Evolutionary conservation across 1,140 invertebrate species (phyloP).

Genomic region (Hycleus cichorii): DNA sequence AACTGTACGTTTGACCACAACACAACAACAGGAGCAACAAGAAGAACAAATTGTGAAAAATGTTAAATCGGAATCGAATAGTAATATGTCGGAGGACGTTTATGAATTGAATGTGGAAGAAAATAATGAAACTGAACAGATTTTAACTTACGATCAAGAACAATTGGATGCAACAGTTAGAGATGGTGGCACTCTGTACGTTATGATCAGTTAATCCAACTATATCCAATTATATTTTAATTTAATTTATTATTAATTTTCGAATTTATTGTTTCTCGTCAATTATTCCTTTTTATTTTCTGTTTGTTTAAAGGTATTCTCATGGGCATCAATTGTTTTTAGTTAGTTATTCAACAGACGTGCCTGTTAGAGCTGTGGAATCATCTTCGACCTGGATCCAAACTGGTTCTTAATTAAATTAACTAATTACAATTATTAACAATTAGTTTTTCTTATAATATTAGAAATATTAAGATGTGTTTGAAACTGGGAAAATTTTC

Average conservation of each 20-base stretch:
- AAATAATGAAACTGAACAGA: conserved; percentile 17
- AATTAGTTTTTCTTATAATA: too few relatives aligned
- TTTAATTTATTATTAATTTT: too few relatives aligned
- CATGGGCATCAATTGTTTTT: conserved; percentile 11
- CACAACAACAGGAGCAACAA: neutral
- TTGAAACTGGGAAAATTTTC: too few relatives aligned
- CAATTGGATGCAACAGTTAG: conserved; percentile 18
- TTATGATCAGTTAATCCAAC: conserved; percentile 23
- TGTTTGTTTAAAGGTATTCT: conserved; percentile 6
- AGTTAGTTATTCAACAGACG: conserved; percentile 7
- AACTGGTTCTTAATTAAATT: conserved; percentile 9
- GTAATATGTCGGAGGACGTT: conserved; percentile 19
- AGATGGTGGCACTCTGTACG: conserved; percentile 27
- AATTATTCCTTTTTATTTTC: conserved; percentile 2
- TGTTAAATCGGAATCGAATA: conserved; percentile 3
- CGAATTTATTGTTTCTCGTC: neutral
- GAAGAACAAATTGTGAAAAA: neutral
- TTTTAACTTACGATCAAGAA: conserved; percentile 23
- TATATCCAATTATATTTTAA: too few relatives aligned
- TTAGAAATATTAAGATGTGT: too few relatives aligned
- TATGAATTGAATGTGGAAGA: conserved; percentile 14
- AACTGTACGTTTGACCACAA: neutral
- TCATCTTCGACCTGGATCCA: conserved; percentile 4
- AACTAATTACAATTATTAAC: too few relatives aligned
- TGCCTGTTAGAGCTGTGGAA: conserved; percentile 6